phyloP scores from a whole-genome alignment of 2,113 vertebrate species.

The Rhinoderma darwinii region DNA sequence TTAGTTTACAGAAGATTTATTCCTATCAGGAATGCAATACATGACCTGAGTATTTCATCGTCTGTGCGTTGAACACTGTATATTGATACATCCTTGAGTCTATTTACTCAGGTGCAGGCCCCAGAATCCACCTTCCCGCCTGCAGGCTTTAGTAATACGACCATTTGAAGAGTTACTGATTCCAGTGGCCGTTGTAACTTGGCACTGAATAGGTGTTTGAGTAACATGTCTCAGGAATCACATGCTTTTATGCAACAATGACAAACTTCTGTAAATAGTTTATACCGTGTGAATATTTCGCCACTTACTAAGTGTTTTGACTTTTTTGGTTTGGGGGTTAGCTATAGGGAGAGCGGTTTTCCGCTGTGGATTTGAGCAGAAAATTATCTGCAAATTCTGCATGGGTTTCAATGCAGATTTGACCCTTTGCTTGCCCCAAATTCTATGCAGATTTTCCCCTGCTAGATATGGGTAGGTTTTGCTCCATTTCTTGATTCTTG shows the following conservation, averaged over 20 bases:
- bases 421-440: too few relatives aligned
- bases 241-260: neutral
- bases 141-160: neutral
- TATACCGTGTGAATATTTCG: neutral
- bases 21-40: neutral
- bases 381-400: too few relatives aligned
- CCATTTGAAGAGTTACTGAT: constrained; percentile 3
- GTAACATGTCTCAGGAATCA: constrained; percentile 22
- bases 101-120: constrained; percentile 30
- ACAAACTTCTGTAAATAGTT: neutral
- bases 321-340: too few relatives aligned
- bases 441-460: too few relatives aligned
- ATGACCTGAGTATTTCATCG: neutral
- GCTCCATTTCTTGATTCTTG: too few relatives aligned
- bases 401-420: too few relatives aligned
- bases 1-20: neutral
- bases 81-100: constrained; percentile 8
- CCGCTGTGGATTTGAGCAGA: too few relatives aligned
- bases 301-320: neutral
- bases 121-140: neutral
- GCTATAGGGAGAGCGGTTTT: too few relatives aligned
- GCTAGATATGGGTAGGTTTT: too few relatives aligned
- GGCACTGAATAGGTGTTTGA: constrained; percentile 3
- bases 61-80: neutral
- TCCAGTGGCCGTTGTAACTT: neutral